Conservation (phyloP, 2,113 vertebrate species). For the Coryphaenoides rupestris region DNA sequence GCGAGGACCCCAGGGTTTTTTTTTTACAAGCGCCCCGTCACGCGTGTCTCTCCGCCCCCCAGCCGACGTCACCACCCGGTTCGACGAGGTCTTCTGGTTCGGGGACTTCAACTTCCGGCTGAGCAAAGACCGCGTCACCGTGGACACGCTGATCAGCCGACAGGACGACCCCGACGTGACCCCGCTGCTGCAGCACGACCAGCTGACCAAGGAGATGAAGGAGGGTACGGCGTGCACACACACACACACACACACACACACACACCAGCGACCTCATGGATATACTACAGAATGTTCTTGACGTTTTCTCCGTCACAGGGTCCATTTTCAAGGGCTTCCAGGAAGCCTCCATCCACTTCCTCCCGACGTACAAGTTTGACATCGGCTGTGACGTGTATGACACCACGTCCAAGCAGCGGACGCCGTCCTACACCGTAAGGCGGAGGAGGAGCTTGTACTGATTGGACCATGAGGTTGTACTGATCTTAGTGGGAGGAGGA, state of each 20-base stretch:
- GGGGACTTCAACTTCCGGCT: constrained; percentile 97
- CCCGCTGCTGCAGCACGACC: constrained; percentile 81
- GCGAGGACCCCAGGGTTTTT: no score
- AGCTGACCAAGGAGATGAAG: constrained; percentile 86
- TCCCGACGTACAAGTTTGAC: constrained; percentile 95
- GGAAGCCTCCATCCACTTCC: constrained; percentile 85
- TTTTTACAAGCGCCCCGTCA: no score
- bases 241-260: no score
- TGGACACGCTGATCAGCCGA: constrained; percentile 80
- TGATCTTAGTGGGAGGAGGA: no score
- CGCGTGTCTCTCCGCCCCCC: no score
- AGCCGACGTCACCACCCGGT: constrained; percentile 93
- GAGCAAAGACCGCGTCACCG: constrained; percentile 74
- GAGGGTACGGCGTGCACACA: no score
- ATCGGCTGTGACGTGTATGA: constrained; percentile 89
- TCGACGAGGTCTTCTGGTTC: constrained; percentile 97
- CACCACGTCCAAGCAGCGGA: constrained; percentile 90
- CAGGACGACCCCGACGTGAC: constrained; percentile 56
- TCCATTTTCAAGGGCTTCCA: constrained; percentile 93
- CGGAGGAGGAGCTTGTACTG: no score
- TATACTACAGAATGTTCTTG: no score
- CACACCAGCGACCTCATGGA: no score
- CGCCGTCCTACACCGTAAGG: constrained; percentile 95
- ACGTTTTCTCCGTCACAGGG: constrained; percentile 62
- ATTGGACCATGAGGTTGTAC: no score